phyloP scores from a whole-genome alignment of 1,140 invertebrate species.

The Ladona fulva region DNA sequence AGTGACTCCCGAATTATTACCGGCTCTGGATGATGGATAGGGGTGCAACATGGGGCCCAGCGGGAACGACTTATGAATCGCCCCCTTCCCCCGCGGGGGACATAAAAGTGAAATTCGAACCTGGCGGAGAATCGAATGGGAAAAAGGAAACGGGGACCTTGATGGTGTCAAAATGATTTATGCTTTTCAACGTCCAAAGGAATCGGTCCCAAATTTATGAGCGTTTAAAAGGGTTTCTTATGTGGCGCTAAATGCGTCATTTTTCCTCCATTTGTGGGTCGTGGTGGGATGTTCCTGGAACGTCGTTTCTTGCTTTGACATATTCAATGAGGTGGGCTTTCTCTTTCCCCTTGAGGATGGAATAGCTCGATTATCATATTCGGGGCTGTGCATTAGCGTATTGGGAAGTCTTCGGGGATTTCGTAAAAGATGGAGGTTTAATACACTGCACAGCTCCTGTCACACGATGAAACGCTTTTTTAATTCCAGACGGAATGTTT shows the following conservation, averaged over 20 bases:
- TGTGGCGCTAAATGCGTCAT: not conserved
- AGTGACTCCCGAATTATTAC: not conserved
- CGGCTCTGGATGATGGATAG: not conserved
- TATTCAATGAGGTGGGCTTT: not conserved
- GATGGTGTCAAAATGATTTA: conserved; percentile 1
- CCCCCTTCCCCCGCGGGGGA: not conserved
- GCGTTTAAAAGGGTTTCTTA: not conserved
- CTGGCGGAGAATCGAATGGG: not conserved
- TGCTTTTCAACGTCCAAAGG: not conserved
- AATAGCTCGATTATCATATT: no score
- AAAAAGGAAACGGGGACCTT: not conserved
- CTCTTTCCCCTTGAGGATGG: no score
- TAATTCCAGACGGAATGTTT: no score
- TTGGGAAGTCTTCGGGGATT: no score
- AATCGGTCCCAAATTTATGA: not conserved
- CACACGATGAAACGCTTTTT: no score
- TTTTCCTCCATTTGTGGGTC: not conserved
- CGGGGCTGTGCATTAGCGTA: no score
- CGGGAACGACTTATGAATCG: not conserved
- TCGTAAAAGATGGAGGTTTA: no score
- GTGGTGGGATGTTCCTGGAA: not conserved
- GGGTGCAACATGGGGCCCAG: not conserved
- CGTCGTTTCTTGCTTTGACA: not conserved
- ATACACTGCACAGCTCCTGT: no score
- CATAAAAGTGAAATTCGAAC: not conserved